phyloP scores from a whole-genome alignment of 2,797 vertebrate species.

The Rhadinocentrus ornatus region DNA sequence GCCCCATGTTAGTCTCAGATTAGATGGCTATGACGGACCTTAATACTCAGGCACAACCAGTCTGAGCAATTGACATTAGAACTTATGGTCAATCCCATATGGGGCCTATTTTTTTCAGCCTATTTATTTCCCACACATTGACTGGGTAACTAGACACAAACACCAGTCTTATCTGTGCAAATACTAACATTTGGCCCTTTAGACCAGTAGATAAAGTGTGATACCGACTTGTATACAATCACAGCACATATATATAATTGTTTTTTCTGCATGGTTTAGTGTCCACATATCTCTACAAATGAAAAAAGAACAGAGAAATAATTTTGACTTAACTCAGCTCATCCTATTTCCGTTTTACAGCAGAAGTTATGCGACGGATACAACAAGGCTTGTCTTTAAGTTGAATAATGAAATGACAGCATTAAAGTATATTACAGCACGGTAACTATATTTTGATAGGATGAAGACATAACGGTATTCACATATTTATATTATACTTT shows the following conservation, averaged over 20 bases:
- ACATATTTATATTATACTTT: not conserved
- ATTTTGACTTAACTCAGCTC: slow-evolving; percentile 9
- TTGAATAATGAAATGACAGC: slow-evolving; percentile 14
- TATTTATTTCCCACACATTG: not conserved
- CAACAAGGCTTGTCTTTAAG: not conserved
- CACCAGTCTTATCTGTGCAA: not conserved
- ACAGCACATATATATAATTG: not conserved
- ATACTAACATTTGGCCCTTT: not conserved
- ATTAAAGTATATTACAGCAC: slow-evolving; percentile 4
- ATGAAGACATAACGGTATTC: not conserved
- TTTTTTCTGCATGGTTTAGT: not conserved
- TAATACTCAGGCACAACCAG: not conserved
- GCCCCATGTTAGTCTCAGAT: not conserved
- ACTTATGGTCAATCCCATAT: not conserved
- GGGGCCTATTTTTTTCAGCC: not conserved
- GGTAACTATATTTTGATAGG: not conserved
- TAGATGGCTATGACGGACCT: not conserved
- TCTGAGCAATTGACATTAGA: not conserved
- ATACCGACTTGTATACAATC: not conserved
- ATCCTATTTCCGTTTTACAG: not conserved
- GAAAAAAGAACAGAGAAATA: not conserved
- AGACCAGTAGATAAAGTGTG: not conserved
- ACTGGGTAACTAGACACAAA: not conserved
- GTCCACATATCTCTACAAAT: not conserved
- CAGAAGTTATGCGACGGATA: slow-evolving; percentile 6